phyloP scores from a whole-genome alignment of 2,888 invertebrate species.

The Amphiduros pacificus region DNA sequence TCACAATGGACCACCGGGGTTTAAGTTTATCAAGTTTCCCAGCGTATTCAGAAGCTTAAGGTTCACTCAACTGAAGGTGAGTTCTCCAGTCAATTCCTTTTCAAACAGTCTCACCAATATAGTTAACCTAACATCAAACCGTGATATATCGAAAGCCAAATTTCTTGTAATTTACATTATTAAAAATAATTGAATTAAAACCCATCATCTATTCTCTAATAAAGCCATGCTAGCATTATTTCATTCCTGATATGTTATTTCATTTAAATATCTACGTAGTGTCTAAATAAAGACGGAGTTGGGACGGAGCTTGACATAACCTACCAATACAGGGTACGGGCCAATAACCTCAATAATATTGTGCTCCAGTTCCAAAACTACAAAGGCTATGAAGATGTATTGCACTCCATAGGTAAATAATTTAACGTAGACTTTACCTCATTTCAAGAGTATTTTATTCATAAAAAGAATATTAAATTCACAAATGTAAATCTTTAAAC shows the following conservation, averaged over 20 bases:
- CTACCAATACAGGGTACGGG: constrained; percentile 49
- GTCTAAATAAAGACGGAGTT: constrained; percentile 54
- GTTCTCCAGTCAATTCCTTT: neutral
- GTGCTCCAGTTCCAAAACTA: constrained; percentile 48
- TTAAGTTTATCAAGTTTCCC: constrained; percentile 53
- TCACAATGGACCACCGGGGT: constrained; percentile 52
- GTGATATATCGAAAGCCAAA: neutral
- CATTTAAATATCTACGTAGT: constrained; percentile 42
- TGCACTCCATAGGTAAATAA: constrained; percentile 46
- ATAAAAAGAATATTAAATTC: no score
- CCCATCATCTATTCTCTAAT: neutral
- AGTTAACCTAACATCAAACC: neutral
- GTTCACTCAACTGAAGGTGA: neutral
- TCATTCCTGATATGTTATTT: no score
- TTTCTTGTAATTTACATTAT: no score
- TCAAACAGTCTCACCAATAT: neutral
- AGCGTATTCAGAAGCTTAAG: constrained; percentile 48
- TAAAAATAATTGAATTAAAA: no score
- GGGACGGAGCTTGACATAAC: constrained; percentile 45
- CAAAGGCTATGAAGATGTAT: constrained; percentile 44
- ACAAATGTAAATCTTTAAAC: no score
- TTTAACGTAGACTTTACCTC: no score
- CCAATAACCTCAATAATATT: constrained; percentile 36
- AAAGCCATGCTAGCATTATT: no score
- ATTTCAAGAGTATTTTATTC: no score